Evolutionary conservation across 2,888 invertebrate genomes (phyloP).

Genomic region (Lamellibrachia columna): DNA sequence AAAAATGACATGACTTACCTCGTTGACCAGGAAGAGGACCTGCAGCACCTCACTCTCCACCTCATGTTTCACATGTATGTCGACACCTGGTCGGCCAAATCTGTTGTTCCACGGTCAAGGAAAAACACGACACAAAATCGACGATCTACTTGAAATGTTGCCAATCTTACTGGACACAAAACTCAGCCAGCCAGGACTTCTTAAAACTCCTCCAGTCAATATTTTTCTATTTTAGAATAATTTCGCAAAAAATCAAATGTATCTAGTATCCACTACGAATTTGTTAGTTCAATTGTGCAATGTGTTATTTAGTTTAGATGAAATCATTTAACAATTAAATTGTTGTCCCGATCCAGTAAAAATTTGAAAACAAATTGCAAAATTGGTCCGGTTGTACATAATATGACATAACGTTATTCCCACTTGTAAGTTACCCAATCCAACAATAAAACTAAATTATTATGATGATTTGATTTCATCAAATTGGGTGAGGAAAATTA

Average conservation of each 20-base stretch:
- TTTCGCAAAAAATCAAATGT: no score
- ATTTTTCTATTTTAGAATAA: no score
- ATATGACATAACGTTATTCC: no score
- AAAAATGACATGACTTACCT: slow-evolving; percentile 67
- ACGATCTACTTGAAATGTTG: background rate
- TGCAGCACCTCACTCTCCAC: slow-evolving; percentile 80
- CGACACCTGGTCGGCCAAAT: slow-evolving; percentile 96
- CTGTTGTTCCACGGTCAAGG: slow-evolving; percentile 68
- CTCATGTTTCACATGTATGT: slow-evolving; percentile 88
- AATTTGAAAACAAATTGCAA: no score
- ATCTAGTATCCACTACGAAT: no score
- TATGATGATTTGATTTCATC: background rate
- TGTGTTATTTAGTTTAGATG: no score
- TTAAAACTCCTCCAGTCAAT: background rate
- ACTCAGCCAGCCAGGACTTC: background rate
- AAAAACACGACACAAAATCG: background rate
- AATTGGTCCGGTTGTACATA: no score
- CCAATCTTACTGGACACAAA: background rate
- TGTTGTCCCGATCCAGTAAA: no score
- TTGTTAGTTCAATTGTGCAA: no score
- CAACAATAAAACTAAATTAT: background rate
- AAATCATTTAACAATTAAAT: no score
- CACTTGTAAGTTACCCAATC: background rate
- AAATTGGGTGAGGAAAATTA: background rate
- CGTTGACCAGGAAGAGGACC: slow-evolving; percentile 94